Percentiles rank a stretch among this genome's conserved stretches.
Evolutionary conservation across 92 coral and sea anemone species (phyloP).

Genomic region (Palythoa grandis): DNA sequence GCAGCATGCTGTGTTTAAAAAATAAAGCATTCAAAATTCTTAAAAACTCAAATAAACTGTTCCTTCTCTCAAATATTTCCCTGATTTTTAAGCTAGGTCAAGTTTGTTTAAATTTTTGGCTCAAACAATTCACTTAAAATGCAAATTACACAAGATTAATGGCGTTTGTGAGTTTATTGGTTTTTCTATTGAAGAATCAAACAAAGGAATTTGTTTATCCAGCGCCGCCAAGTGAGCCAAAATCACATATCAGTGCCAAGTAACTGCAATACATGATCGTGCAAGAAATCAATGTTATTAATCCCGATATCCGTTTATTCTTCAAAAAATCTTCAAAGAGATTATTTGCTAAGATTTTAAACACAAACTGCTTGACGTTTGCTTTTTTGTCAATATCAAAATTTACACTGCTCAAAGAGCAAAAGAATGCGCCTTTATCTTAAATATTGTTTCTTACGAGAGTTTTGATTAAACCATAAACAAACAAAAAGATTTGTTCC

Average conservation of each 20-base stretch:
- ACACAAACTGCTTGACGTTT: background rate
- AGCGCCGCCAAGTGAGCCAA: constrained; percentile 30
- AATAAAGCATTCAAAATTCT: background rate
- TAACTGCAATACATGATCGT: background rate
- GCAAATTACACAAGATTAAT: constrained; percentile 33
- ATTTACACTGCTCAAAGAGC: background rate
- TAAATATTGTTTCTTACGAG: background rate
- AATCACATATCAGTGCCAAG: constrained; percentile 25
- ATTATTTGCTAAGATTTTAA: background rate
- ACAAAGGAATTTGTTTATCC: constrained; percentile 33
- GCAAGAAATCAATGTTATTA: background rate
- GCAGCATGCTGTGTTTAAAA: background rate
- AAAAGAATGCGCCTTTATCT: background rate
- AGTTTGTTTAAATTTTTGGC: background rate
- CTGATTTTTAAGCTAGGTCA: background rate
- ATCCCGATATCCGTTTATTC: background rate
- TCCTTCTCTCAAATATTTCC: background rate
- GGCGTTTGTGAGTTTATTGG: constrained; percentile 25
- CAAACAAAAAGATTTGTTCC: background rate
- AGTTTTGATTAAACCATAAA: background rate
- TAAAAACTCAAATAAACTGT: background rate
- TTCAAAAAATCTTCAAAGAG: background rate
- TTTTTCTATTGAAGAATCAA: constrained; percentile 19
- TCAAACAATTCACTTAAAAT: constrained; percentile 26
- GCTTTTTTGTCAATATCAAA: background rate